Evolutionary conservation across 2,113 vertebrate species (phyloP).

Genomic region (Parus major): DNA sequence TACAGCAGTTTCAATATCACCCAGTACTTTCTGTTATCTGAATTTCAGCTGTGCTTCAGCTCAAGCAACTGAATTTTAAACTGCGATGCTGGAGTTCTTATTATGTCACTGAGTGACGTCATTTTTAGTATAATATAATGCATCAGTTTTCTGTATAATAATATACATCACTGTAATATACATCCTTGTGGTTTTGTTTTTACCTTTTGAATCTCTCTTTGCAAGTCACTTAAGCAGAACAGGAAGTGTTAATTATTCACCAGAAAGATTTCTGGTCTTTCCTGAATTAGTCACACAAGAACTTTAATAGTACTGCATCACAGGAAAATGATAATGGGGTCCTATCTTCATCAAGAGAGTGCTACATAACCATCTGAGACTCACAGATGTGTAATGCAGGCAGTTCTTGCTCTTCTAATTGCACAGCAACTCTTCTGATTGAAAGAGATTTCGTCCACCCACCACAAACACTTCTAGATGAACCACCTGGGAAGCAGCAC

Average conservation of each 20-base stretch:
- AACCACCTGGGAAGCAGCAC: background rate
- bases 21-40: background rate
- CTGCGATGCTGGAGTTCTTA: background rate
- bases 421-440: constrained; percentile 22
- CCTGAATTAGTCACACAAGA: constrained; percentile 38
- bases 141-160: background rate
- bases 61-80: background rate
- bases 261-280: constrained; percentile 49
- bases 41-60: background rate
- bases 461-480: background rate
- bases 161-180: background rate
- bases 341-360: constrained; percentile 10
- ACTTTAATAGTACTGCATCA: constrained; percentile 13
- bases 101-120: background rate
- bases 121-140: background rate
- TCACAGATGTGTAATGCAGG: constrained; percentile 16
- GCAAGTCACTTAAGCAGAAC: background rate
- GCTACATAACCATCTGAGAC: constrained; percentile 34
- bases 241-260: constrained; percentile 52
- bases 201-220: background rate
- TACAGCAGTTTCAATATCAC: constrained; percentile 59
- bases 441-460: constrained; percentile 28
- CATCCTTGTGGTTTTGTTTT: background rate
- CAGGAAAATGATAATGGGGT: constrained; percentile 46
- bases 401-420: constrained; percentile 27